Base-by-base conservation (phyloP, 1,140 invertebrate genomes). In the Micrasema minimum region DNA sequence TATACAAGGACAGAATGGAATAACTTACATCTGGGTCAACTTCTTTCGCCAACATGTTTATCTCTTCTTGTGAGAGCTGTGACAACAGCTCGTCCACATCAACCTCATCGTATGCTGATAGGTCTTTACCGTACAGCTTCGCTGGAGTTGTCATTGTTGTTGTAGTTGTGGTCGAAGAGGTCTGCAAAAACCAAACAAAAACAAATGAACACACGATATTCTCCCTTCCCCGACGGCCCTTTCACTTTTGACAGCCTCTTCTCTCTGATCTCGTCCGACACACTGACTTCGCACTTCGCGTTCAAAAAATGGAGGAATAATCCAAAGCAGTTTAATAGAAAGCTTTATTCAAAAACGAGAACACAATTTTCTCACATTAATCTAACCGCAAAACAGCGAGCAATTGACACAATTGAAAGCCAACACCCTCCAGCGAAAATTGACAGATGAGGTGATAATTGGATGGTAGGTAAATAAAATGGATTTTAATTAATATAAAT, bases 21-120 rank as follows among this genome's bases (percentile, higher is more conserved):
- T 10, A 79, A 89, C 95, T 96, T 88, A 99, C 97, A 89, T 99
- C 97, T 76, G 98, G 97, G 88, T 99, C 98, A 71, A 99, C 96
- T 90, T 99, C 97, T 85, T 96, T 96, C 76, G 96, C 96, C 70
- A 99, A 87, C 82, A 99, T 94, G 77, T 96, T 96, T 55, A 99
- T 91, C 86, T 99, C 98, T 81, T 99, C 97, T 12, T 92, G 89
- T 66, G 96, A 93, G 50, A 99, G 87, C 79, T 98, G 95, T 41
- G 93, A 87, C 74, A 99, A 85, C n/a, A 99, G 85, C 76, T 96
- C 94, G 81, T 99, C 98, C 67, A 99, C 93, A 83, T 99, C 96
- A 77, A 98, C 90, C 81, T 98, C 96, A 79, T 97, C 96, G 81
- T 97, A 98, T 75, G 93, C 91, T 76, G 93, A 94, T 75, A 98